Conservation (phyloP, 1,140 invertebrate species). For the Helicoverpa armigera region DNA sequence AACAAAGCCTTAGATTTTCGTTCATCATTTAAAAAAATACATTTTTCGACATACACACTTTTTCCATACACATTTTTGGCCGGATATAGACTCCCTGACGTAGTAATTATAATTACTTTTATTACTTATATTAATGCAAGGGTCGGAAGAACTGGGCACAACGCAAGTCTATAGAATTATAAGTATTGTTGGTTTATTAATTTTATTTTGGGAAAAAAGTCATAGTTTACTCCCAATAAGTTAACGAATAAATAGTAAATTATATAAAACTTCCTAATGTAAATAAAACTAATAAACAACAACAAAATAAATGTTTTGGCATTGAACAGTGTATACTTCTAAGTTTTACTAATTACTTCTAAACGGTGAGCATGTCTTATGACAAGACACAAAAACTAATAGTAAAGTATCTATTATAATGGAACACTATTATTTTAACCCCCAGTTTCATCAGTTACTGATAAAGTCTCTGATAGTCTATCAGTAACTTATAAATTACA, state of each 20-base stretch:
- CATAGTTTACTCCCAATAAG: background rate
- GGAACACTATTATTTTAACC: too few relatives aligned
- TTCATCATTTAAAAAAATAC: background rate
- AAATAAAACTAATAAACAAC: constrained; percentile 20
- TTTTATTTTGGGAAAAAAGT: background rate
- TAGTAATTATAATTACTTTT: constrained; percentile 11
- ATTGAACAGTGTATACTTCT: background rate
- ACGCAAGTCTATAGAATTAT: constrained; percentile 21
- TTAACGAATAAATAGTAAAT: background rate
- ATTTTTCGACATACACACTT: background rate
- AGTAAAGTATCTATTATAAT: too few relatives aligned
- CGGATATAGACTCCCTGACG: constrained; percentile 35
- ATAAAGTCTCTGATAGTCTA: too few relatives aligned
- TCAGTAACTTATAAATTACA: too few relatives aligned
- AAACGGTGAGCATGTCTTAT: background rate
- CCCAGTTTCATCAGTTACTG: too few relatives aligned
- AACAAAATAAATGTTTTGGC: background rate
- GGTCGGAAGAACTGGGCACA: constrained; percentile 31
- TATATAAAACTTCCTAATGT: background rate
- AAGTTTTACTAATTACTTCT: constrained; percentile 2
- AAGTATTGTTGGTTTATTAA: constrained; percentile 25
- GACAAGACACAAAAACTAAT: too few relatives aligned
- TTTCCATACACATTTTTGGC: constrained; percentile 26
- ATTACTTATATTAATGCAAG: background rate
- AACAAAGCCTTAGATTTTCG: background rate